Base-by-base conservation (phyloP, 2,797 vertebrate species). In the Lepilemur septentrionalis region DNA sequence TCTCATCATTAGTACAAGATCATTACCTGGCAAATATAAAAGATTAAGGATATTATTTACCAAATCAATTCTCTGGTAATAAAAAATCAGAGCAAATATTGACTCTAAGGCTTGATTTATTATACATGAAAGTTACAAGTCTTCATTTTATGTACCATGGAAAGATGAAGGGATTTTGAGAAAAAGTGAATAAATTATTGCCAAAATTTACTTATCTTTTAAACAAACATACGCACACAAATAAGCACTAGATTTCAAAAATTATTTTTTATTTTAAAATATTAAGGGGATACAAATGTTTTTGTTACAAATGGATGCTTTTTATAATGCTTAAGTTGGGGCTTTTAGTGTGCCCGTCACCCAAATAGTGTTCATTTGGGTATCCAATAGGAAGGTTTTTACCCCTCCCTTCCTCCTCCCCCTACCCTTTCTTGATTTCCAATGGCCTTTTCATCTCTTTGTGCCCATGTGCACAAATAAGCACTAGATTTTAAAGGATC, bases 111-210 rank as follows among this genome's bases (percentile, higher is more conserved):
- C n/a, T 85, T 92, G 25, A 89, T 28, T 78, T 63, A 22, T 13
- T 57, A 30, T 50, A 48, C n/a, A 90, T 72, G 90, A 70, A 95
- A 86, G 38, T 86, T 41, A 70, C 25, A 55, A 52, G 55, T 82
- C 9, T 3, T 94, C 38, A 65, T 41, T 85, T 76, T 38, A 76
- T 2, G 7, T 48, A 17, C 23, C 73, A 7, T 89, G 69, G 65
- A 83, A 85, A 95, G 50, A 95, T 80, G 22, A 89, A 91, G 55
- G 46, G 38, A 70, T 76, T 95, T 80, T 67, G 48, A 23, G 35
- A 89, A 38, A 95, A 84, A 90, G 8, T 1, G 6, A 63, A 50
- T 10, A 82, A 38, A n/a, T 5, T 61, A 55, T 78, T 75, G 8
- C 57, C 35, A 96, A 55, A 4, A 94, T 67, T 84, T 92, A 46